phyloP scores from a whole-genome alignment of 2,888 invertebrate species.

The Monochamus alternatus region DNA sequence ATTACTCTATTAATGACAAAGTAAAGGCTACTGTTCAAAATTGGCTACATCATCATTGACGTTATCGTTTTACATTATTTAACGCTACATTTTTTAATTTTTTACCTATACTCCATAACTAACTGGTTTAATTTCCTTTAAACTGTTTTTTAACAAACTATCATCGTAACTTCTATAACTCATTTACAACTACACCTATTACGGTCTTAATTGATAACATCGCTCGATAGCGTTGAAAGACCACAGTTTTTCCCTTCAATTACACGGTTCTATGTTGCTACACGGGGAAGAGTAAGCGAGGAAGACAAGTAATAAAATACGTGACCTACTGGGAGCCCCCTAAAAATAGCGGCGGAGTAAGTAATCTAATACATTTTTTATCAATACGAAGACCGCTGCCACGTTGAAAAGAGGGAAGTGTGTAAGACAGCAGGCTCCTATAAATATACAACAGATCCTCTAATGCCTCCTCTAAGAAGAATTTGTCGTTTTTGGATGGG shows the following conservation, averaged over 20 bases:
- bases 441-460: not conserved
- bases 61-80: too few relatives aligned
- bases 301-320: conserved; percentile 22
- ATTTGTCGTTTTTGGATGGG: not conserved
- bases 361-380: conserved; percentile 17
- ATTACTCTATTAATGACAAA: too few relatives aligned
- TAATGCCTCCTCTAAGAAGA: not conserved
- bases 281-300: not conserved
- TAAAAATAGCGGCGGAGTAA: conserved; percentile 20
- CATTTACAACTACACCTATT: too few relatives aligned
- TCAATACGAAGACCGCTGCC: conserved; percentile 3
- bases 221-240: not conserved
- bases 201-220: too few relatives aligned
- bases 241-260: not conserved
- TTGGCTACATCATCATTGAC: too few relatives aligned
- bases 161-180: too few relatives aligned
- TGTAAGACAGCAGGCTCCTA: not conserved
- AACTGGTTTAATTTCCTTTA: not conserved
- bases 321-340: conserved; percentile 14
- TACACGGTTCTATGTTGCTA: conserved; percentile 1
- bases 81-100: not conserved
- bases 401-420: not conserved
- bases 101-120: not conserved
- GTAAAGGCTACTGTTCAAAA: too few relatives aligned
- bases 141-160: not conserved